phyloP scores from a whole-genome alignment of 2,113 vertebrate species.

The Butorides virescens region DNA sequence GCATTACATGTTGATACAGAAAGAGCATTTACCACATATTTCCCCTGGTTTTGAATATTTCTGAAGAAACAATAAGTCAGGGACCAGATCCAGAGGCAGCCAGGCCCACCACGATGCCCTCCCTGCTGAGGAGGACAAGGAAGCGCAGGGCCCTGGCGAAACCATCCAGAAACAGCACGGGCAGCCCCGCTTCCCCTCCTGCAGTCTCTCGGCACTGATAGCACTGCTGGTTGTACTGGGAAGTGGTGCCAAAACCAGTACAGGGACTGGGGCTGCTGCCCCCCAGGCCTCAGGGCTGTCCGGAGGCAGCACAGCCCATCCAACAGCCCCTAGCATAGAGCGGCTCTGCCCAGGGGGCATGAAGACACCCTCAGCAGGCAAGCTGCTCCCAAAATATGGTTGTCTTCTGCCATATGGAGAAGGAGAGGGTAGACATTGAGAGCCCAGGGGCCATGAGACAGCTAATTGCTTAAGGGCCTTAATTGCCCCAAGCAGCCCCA shows the following conservation, averaged over 20 bases:
- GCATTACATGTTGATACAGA: not conserved
- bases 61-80: not conserved
- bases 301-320: accelerated
- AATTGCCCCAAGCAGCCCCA: not conserved
- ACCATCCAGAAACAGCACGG: not conserved
- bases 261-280: not conserved
- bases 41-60: not conserved
- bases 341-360: not conserved
- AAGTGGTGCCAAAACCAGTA: not conserved
- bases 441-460: not conserved
- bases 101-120: not conserved
- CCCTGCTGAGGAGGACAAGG: no score
- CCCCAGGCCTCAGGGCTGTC: not conserved
- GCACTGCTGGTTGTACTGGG: not conserved
- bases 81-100: no score
- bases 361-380: not conserved
- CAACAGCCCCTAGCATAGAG: accelerated
- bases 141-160: not conserved
- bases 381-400: not conserved
- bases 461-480: not conserved
- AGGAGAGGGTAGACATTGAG: not conserved
- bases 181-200: not conserved
- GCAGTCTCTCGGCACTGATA: not conserved
- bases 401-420: not conserved
- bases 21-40: not conserved